Base-by-base conservation (phyloP, 2,113 vertebrate genomes). In the Aspidoscelis tigris region DNA sequence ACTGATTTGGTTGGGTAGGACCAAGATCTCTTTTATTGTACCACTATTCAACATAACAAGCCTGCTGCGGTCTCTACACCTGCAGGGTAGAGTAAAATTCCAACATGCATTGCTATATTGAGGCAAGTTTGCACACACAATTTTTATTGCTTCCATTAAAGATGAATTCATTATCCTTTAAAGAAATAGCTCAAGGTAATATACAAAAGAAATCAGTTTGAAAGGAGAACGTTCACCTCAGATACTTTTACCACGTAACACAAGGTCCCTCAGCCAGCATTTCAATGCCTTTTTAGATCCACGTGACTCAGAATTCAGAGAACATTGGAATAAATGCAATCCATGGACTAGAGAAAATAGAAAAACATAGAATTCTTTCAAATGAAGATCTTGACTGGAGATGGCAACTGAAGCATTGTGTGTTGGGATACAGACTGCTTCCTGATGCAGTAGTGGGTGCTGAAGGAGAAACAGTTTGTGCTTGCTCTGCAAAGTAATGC, bases 401-500 rank as follows among this genome's bases (percentile, higher is more conserved):
- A 77, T 44, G 22, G 22, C 76, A 77, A 70, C 47, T 24, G n/a
- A 50, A 33, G 43, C 66, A 68, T 44, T 24, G 43, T 78, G 10
- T 26, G 9, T 12, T 39, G 44, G 78, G 68, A n/a, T 47, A 69
- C n/a, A 43, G 33, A 5, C 33, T 76, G 43, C 50, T 58, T 77
- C 74, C 47, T 61, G 20, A 58, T 16, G 53, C 47, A 12, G 33
- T 2, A n/a, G 3, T 80, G 50, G 50, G 50, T 68, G 21, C 24
- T 61, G 33, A 55, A 43, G 26, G 47, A 69, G 33, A 77, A 7
- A 47, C 61, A 22, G 73, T 43, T 26, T 26, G 39, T 22, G 24
- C 16, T 83, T 83, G 53, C 39, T 58, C 58, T 84, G 74, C 66
- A 77, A 77, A 18, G 26, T 55, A 41, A 84, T 70, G 50, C 65